Evolutionary conservation across 2,888 invertebrate species (phyloP), one percentile per base, ranked within the genome.

Genomic region (Lasioglossum malachurum): DNA sequence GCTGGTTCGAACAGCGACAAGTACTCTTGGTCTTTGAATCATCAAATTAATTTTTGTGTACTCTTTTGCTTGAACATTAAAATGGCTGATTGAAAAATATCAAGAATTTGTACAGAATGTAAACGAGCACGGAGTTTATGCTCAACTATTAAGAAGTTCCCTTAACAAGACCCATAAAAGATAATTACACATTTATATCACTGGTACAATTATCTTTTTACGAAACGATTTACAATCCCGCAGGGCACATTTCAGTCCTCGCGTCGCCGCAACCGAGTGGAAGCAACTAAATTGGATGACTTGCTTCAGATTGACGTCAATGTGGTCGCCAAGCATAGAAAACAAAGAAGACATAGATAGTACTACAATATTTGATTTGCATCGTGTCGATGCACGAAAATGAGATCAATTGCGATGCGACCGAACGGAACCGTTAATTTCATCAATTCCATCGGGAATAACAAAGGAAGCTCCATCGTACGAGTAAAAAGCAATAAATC

Each of bases 271-370:
- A 31, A 31, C 16, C 27, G 14, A 27, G 31, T 31, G 16, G 64
- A 64, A 69, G 23, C 19, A 23, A 23, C 35, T 69, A 69, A 69
- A 69, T 69, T 69, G 35, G 35, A 69, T 69, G 69, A 23, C 35
- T 38, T 69, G 35, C 69, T 38, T 38, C 69, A 38, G 69, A 69
- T 69, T 69, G 69, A 69, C 69, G 69, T 69, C 69, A 69, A 69
- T 19, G 38, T 69, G 2, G 23, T 35, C 38, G 35, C 19, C 69
- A 23, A 69, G 23, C 23, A 38, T 19, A 12, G 69, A 38, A 69
- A 69, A 69, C 35, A 38, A 69, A 23, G 69, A 69, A 38, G 35
- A 38, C 35, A 23, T 38, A 38, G 23, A 69, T 38, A 69, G 69
- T 35, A 12, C 69, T 23, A 12, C 69, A 35, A 69, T 38, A 38